phyloP scores from a whole-genome alignment of 2,797 vertebrate genomes.

The Parauchenoglanis punctatus region DNA sequence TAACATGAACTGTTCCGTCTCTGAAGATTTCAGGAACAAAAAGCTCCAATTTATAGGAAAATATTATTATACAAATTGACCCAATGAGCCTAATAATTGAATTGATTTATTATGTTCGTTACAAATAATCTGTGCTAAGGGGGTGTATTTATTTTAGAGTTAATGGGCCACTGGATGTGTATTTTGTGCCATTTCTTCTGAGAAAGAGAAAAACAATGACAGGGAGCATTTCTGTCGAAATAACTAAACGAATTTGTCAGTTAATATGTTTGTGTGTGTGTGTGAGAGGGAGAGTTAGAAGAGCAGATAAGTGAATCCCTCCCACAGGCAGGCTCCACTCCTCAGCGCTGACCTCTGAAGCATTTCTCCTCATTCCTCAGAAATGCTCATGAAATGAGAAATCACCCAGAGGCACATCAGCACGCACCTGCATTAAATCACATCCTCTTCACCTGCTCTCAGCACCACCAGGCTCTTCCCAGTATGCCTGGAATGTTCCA shows the following conservation, averaged over 20 bases:
- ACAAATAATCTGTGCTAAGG: background rate
- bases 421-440: conserved; percentile 41
- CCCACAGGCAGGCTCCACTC: background rate
- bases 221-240: background rate
- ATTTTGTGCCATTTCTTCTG: background rate
- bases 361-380: conserved; percentile 30
- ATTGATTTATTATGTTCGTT: background rate
- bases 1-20: background rate
- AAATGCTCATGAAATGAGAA: background rate
- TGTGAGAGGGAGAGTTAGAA: background rate
- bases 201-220: background rate
- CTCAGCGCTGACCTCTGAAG: conserved; percentile 15
- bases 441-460: conserved; percentile 21
- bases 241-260: background rate
- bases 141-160: background rate
- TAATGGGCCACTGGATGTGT: background rate
- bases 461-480: conserved; percentile 20
- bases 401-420: conserved; percentile 1
- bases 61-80: background rate
- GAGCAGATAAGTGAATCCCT: background rate
- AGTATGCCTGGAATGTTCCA: conserved; percentile 26
- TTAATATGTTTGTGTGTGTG: background rate
- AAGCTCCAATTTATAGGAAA: background rate
- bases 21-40: background rate
- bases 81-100: background rate